Conservation (phyloP, 2,113 vertebrate genomes). For the Halichoeres trimaculatus region DNA sequence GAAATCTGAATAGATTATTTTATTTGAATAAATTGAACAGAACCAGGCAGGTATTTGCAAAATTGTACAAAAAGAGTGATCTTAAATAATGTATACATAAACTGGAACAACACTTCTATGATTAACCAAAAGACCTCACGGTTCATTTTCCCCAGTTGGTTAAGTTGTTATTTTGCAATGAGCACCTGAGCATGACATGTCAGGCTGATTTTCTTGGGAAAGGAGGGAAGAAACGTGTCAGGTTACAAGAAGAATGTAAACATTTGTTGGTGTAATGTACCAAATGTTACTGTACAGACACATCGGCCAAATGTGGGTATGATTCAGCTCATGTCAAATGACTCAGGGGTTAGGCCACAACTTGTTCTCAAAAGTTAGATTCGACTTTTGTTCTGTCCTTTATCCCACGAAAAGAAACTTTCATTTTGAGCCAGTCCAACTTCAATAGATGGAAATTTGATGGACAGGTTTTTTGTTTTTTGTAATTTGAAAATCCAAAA, state of each 20-base stretch:
- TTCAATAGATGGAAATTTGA: too few relatives aligned
- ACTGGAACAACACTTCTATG: too few relatives aligned
- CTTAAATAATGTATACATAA: too few relatives aligned
- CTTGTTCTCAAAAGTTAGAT: not conserved
- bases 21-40: too few relatives aligned
- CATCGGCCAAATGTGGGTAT: conserved; percentile 3
- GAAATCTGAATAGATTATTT: too few relatives aligned
- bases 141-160: not conserved
- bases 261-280: not conserved
- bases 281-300: not conserved
- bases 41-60: too few relatives aligned
- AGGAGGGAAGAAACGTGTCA: conserved; percentile 41
- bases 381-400: not conserved
- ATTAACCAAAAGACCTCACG: too few relatives aligned
- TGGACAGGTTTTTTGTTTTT: too few relatives aligned
- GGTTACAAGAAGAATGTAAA: not conserved
- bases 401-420: not conserved
- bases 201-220: not conserved
- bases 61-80: too few relatives aligned
- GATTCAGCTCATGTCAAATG: conserved; percentile 35
- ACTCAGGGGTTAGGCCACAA: not conserved
- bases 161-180: not conserved
- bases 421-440: too few relatives aligned
- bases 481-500: too few relatives aligned
- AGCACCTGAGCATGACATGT: not conserved